Evolutionary conservation across 2,113 vertebrate genomes (phyloP).

Genomic region (Mastomys natalensis): DNA sequence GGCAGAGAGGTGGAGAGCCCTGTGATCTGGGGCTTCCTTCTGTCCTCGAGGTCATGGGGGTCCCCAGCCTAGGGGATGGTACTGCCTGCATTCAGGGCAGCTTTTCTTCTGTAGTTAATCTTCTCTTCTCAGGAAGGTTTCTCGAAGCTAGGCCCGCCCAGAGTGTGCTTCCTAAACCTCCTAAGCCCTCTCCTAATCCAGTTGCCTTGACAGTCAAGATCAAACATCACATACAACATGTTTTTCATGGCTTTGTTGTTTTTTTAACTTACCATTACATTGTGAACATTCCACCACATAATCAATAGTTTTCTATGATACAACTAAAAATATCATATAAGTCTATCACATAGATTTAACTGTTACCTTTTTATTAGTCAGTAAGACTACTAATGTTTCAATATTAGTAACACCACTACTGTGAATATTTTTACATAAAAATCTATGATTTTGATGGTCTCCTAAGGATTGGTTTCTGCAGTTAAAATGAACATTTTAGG

Average conservation of each 20-base stretch:
- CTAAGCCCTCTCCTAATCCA: neutral
- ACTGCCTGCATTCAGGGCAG: neutral
- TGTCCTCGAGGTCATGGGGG: too few relatives aligned
- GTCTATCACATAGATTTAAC: neutral
- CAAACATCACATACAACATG: neutral
- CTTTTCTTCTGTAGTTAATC: neutral
- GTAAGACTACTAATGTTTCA: slow-evolving; percentile 33
- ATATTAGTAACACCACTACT: neutral
- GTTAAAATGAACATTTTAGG: neutral
- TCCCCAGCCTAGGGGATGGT: neutral
- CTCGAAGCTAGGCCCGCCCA: neutral
- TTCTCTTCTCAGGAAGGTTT: neutral
- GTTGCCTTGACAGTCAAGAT: neutral
- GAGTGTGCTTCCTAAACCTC: neutral
- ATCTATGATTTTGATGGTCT: slow-evolving; percentile 22
- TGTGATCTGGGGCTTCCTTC: too few relatives aligned
- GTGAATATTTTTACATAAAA: neutral
- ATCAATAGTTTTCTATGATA: neutral
- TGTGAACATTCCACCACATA: neutral
- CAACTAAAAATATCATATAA: neutral
- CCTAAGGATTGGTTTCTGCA: neutral
- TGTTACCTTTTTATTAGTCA: neutral
- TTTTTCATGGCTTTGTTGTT: neutral
- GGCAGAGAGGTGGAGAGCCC: neutral
- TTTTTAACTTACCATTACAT: neutral